These are phyloP conservation scores for Zaprionus inermis DNA, from an alignment of 1,140 invertebrate genomes.

Conservation along the genomic window DNA sequence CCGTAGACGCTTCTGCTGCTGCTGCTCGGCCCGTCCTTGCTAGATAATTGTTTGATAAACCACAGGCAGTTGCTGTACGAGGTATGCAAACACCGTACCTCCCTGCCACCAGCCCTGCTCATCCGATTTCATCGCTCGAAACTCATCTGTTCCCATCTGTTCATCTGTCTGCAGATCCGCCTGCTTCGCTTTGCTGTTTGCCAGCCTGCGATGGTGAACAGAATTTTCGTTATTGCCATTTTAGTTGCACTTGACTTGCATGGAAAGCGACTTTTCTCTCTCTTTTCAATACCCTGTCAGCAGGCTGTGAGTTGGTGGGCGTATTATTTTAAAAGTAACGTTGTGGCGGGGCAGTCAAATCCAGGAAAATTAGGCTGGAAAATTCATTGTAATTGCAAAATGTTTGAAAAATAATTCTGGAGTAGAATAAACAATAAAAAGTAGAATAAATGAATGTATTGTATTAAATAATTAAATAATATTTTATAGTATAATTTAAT, in stretches of 20 bases:
- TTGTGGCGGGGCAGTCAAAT: no score
- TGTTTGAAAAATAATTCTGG: no score
- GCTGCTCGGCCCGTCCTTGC: not conserved
- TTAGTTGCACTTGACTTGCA: slow-evolving; percentile 28
- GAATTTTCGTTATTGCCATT: slow-evolving; percentile 37
- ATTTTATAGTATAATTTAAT: no score
- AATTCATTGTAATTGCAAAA: no score
- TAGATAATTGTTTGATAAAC: slow-evolving; percentile 17
- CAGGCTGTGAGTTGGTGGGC: not conserved
- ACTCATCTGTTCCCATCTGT: slow-evolving; percentile 18
- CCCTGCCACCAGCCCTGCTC: not conserved
- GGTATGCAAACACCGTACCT: not conserved
- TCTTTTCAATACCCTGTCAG: slow-evolving; percentile 22
- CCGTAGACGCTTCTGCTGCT: not conserved
- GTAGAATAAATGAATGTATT: no score
- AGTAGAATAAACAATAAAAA: no score
- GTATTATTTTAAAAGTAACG: not conserved
- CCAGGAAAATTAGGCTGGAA: no score
- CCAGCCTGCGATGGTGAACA: slow-evolving; percentile 20
- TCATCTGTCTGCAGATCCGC: not conserved
- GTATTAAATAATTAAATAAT: no score
- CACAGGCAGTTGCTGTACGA: not conserved
- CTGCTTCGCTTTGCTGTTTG: slow-evolving; percentile 33
- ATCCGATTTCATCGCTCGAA: not conserved
- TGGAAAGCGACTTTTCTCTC: not conserved